Evolutionary conservation across 2,113 vertebrate species (phyloP).

Genomic region (Microcebus lehilahytsara): DNA sequence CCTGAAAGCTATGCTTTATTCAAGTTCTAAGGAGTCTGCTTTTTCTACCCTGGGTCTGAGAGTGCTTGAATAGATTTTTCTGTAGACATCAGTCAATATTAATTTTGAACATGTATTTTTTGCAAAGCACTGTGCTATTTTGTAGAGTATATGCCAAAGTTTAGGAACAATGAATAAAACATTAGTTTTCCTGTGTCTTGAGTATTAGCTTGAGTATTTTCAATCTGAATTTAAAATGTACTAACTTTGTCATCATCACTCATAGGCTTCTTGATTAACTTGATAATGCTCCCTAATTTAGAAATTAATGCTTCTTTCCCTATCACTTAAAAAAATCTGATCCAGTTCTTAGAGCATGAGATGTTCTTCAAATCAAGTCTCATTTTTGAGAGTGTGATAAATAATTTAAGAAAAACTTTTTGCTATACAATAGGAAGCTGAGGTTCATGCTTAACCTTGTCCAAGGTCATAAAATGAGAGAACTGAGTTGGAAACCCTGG

Average conservation of each 20-base stretch:
- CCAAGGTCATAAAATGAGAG: slow-evolving; percentile 7
- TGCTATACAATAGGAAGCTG: neutral
- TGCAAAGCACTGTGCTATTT: slow-evolving; percentile 2
- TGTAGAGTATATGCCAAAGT: neutral
- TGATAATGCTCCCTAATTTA: slow-evolving; percentile 47
- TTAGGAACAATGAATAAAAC: slow-evolving; percentile 54
- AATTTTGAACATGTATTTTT: neutral
- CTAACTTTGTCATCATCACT: slow-evolving; percentile 36
- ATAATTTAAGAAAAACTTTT: slow-evolving; percentile 31
- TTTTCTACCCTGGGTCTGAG: neutral
- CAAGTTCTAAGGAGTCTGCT: neutral
- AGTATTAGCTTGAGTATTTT: slow-evolving; percentile 55
- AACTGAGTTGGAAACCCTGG: neutral
- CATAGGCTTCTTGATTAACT: slow-evolving; percentile 41
- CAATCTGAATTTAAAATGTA: slow-evolving; percentile 39
- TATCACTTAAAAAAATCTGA: slow-evolving; percentile 3
- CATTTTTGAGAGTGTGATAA: slow-evolving; percentile 31
- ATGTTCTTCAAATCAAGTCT: slow-evolving; percentile 20
- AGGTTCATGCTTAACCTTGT: neutral
- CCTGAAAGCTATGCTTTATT: neutral
- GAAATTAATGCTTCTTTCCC: slow-evolving; percentile 17
- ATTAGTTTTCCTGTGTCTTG: slow-evolving; percentile 2
- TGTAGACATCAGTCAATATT: neutral
- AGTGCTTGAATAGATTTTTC: neutral
- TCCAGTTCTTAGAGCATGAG: neutral